Percentiles rank a stretch among this genome's conserved stretches.
phyloP scores from a whole-genome alignment of 2,113 vertebrate species.

The Saccopteryx bilineata region DNA sequence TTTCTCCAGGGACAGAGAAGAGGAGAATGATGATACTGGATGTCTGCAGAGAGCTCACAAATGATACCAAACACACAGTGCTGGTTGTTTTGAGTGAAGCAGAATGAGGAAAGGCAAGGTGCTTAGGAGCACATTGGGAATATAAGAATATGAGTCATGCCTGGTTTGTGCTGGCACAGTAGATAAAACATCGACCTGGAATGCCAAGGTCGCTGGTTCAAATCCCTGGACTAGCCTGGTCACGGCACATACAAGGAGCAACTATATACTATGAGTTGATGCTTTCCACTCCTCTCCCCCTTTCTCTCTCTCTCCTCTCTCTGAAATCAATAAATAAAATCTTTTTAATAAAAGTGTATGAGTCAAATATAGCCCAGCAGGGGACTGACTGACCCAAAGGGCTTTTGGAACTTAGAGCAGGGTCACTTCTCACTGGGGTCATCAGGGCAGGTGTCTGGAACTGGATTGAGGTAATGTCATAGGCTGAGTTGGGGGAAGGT shows the following conservation, averaged over 20 bases:
- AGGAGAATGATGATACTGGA: background rate
- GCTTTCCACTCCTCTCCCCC: too few species aligned
- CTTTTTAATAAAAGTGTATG: too few species aligned
- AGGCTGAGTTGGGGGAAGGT: background rate
- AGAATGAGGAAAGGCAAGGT: background rate
- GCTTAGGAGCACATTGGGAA: background rate
- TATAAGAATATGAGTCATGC: background rate
- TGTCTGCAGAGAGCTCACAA: background rate
- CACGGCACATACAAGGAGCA: too few species aligned
- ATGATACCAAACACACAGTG: background rate
- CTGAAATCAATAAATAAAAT: too few species aligned
- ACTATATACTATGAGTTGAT: too few species aligned
- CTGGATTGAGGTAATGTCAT: background rate
- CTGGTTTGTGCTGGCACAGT: too few species aligned
- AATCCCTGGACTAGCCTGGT: too few species aligned
- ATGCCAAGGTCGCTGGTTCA: too few species aligned
- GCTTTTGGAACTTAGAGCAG: constrained; percentile 24
- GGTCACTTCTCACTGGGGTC: background rate
- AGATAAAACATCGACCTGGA: too few species aligned
- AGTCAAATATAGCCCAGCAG: background rate
- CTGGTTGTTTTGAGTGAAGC: background rate
- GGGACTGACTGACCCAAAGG: background rate
- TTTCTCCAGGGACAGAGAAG: background rate
- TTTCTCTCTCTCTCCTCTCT: too few species aligned
- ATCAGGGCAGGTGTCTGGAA: constrained; percentile 35